phyloP scores from a whole-genome alignment of 2,113 vertebrate genomes.

The Bos taurus region ARS-UCD2.0 NC_037338.1:105848501-105849000 shows the following conservation, averaged over 20 bases:
- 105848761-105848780: neutral
- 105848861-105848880: neutral
- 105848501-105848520: neutral
- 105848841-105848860: neutral
- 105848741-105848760: neutral
- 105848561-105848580: neutral
- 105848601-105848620: neutral
- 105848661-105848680: neutral
- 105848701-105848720: neutral
- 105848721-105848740: fast-evolving
- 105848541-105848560: too few relatives aligned
- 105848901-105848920: neutral
- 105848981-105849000: neutral
- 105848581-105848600: neutral
- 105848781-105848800: neutral
- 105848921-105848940: neutral
- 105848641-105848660: fast-evolving
- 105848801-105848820: fast-evolving
- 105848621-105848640: neutral
- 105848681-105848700: neutral
- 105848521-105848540: neutral
- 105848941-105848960: too few relatives aligned
- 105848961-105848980: neutral
- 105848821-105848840: neutral
- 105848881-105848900: neutral